phyloP scores from a whole-genome alignment of 2,888 invertebrate genomes.

The Diarsia dahlii region DNA sequence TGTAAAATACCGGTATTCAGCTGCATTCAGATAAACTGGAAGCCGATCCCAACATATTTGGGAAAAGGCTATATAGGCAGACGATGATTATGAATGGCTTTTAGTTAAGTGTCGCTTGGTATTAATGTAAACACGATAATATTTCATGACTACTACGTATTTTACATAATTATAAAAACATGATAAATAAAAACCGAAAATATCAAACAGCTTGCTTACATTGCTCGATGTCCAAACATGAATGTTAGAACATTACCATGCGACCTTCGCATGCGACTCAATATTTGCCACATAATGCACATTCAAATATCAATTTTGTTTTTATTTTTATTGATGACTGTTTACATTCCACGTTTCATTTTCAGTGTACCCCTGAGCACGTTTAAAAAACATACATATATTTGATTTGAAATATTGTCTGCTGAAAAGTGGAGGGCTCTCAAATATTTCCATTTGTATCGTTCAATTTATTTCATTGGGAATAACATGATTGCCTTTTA shows the following conservation, averaged over 20 bases:
- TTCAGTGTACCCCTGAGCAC: neutral
- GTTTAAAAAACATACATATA: slow-evolving; percentile 14
- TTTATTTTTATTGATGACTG: slow-evolving; percentile 17
- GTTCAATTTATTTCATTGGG: slow-evolving; percentile 34
- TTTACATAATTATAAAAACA: neutral
- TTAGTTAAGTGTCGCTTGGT: neutral
- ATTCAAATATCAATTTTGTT: slow-evolving; percentile 19
- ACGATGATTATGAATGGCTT: neutral
- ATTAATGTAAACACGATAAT: neutral
- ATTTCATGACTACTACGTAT: neutral
- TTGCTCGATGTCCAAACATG: slow-evolving; percentile 3
- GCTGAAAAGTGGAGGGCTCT: slow-evolving; percentile 7
- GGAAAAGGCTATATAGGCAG: no score
- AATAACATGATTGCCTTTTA: slow-evolving; percentile 7
- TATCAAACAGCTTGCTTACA: neutral
- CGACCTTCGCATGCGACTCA: neutral
- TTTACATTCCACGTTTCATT: slow-evolving; percentile 14
- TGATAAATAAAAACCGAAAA: neutral
- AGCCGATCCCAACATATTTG: no score
- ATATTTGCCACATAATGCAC: slow-evolving; percentile 7
- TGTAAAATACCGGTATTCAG: no score
- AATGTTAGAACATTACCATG: neutral
- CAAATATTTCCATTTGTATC: slow-evolving; percentile 1
- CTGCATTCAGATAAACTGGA: no score
- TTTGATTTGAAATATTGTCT: slow-evolving; percentile 22